phyloP scores from a whole-genome alignment of 2,888 invertebrate species.

The Mactromeris polynyma region DNA sequence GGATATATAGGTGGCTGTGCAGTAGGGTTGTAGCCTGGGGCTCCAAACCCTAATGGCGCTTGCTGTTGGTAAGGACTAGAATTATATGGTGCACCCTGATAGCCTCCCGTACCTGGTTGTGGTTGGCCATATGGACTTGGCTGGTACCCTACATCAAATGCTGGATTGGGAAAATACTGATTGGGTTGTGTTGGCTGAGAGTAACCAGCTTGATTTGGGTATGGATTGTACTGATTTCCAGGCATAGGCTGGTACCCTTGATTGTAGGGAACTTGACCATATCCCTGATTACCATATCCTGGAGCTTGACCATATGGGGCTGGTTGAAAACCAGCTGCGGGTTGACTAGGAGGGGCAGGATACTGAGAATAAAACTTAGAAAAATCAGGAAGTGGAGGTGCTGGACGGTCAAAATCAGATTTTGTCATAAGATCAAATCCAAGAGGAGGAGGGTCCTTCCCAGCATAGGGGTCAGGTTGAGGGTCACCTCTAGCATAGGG shows the following conservation, averaged over 20 bases:
- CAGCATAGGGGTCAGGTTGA: constrained; percentile 59
- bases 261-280: constrained; percentile 20
- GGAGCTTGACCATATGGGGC: constrained; percentile 38
- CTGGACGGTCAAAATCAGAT: constrained; percentile 45
- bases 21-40: constrained; percentile 38
- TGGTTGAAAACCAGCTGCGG: constrained; percentile 47
- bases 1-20: constrained; percentile 24
- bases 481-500: constrained; percentile 24
- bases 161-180: constrained; percentile 55
- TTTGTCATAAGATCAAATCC: constrained; percentile 67
- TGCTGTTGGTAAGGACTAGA: constrained; percentile 36
- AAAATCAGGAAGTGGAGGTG: constrained; percentile 39
- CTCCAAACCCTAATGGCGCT: constrained; percentile 32
- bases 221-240: constrained; percentile 16
- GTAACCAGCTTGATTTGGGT: constrained; percentile 24
- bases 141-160: constrained; percentile 61
- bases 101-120: constrained; percentile 25
- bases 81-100: constrained; percentile 1
- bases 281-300: constrained; percentile 21
- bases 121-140: constrained; percentile 48
- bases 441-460: constrained; percentile 58
- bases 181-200: constrained; percentile 33
- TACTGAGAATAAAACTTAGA: constrained; percentile 6
- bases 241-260: constrained; percentile 38
- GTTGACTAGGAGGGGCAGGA: constrained; percentile 13